These are phyloP conservation scores for Phrynocephalus guinanensis DNA, from an alignment of 2,797 vertebrate genomes.

Conservation along the genomic window DNA sequence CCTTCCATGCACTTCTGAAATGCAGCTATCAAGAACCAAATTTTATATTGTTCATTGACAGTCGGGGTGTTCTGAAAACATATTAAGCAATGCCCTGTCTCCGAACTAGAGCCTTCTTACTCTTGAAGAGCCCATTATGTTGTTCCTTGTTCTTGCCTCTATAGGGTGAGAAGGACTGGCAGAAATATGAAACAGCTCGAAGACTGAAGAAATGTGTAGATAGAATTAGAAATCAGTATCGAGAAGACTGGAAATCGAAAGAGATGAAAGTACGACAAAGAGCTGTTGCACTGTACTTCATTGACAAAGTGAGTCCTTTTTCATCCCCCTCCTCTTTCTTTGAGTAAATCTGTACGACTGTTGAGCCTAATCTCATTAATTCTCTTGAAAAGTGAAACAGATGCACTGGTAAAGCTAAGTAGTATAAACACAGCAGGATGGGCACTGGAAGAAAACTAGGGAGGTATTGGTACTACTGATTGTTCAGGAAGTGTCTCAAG, in stretches of 20 bases:
- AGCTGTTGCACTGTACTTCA: conserved; percentile 97
- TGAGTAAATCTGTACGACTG: neutral
- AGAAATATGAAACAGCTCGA: conserved; percentile 96
- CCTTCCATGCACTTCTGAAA: neutral
- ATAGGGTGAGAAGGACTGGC: conserved; percentile 98
- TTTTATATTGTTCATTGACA: conserved; percentile 3
- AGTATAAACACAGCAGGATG: neutral
- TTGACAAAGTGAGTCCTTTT: conserved; percentile 88
- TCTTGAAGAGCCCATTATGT: conserved; percentile 5
- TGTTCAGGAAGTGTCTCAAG: neutral
- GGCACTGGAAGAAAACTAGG: neutral
- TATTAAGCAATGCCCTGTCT: neutral
- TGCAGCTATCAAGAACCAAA: neutral
- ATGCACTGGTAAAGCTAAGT: neutral
- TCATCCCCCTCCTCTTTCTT: neutral
- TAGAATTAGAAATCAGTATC: conserved; percentile 90
- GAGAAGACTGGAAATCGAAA: conserved; percentile 98
- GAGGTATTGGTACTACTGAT: neutral
- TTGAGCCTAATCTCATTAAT: conserved; percentile 20
- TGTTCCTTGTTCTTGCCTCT: conserved; percentile 36
- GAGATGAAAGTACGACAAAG: conserved; percentile 97
- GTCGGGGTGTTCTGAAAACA: too few species aligned
- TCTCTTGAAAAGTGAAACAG: neutral
- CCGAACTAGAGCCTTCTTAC: neutral
- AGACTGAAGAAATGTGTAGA: conserved; percentile 94